Evolutionary conservation across 1,140 invertebrate species (phyloP), one percentile per base, ranked within the genome.

Genomic region (Trachymyrmex cornetzi): DNA sequence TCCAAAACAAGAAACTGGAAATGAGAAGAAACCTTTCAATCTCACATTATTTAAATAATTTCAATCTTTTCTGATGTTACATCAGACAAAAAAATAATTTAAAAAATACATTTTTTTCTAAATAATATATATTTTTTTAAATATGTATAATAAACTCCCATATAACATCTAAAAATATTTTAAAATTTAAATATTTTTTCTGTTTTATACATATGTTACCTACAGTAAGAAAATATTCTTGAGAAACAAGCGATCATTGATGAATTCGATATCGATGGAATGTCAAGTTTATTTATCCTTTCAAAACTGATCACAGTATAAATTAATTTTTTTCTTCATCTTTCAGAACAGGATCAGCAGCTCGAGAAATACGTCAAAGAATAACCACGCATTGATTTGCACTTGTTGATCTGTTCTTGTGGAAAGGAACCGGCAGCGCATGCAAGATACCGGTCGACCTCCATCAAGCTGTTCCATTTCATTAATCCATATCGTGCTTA

Each of bases 391-490:
- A 7, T 66, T 16, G 6, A 80, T 69, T 34, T 16, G 14, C 53
- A 59, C 16, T 11, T 19, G 19, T 14, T 24, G 5, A 59, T 24
- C 9, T 14, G 22, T 44, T 72, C 44, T 38, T 48, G 19, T 71
- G 38, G 38, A 24, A 61, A 27, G n/a, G 48, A 75, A 82, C 38
- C n/a, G 38, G 24, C n/a, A 61, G 19, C 19, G 14, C 34, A 48
- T 44, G 5, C n/a, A 50, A 84, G 19, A 75, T 50, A 84, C 57
- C 27, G 38, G 80, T 84, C 69, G 69, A 75, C 80, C 69, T 84
- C 69, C 57, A 84, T 27, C 24, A 50, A 61, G 80, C 11, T 24
- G n/a, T 75, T 84, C 55, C 9, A 84, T 84, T 84, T 74, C 38
- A 82, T 82, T 48, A 48, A 74, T 50, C 11, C 67, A 74, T 22